Evolutionary conservation across 2,113 vertebrate genomes (phyloP), one percentile per base, ranked within the genome.

Genomic region (Microcebus ravelobensis): DNA sequence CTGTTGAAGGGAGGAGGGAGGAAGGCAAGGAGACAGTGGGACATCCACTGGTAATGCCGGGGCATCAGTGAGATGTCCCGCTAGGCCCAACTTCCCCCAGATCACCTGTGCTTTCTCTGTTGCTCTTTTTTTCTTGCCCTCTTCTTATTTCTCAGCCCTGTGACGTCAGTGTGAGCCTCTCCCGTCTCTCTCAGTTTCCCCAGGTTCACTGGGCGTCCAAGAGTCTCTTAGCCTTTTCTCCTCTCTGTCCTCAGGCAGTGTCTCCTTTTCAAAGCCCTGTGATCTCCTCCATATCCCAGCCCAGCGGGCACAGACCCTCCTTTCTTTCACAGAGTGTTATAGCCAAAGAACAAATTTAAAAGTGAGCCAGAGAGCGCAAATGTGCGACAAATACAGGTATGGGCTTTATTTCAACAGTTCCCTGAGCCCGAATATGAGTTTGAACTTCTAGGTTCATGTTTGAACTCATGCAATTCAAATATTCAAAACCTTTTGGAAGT

Each of bases 261-360:
- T 52, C 70, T 90, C 70, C 84, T 84, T 36, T 79, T 42, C 29
- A 0, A 68, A 92, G 63, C 55, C 42, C n/a, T 86, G 6, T 34
- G 29, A 25, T 77, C 7, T 5, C 0, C 18, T 70, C 67, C 17
- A 2, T 2, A 9, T 29, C 27, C 39, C 29, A 71, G 39, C 50
- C 79, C 23, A 42, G 17, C 36, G 29, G 45, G 21, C 45, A 39
- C 29, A 48, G 80, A 29, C 5, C 12, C 57, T 31, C 31, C 42
- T 45, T 92, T 34, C 18, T 25, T 83, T 90, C 63, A 50, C 31
- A 57, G 68, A 25, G 0, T 65, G 3, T 39, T 31, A 42, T 21
- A 76, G 57, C 55, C 89, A 68, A 82, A 70, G 45, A 45, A n/a
- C 39, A 25, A 20, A 82, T 15, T 79, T 89, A 70, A 90, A 84